Evolutionary conservation across 2,888 invertebrate species (phyloP), one percentile per base, ranked within the genome.

Genomic region (Sturmia bella): DNA sequence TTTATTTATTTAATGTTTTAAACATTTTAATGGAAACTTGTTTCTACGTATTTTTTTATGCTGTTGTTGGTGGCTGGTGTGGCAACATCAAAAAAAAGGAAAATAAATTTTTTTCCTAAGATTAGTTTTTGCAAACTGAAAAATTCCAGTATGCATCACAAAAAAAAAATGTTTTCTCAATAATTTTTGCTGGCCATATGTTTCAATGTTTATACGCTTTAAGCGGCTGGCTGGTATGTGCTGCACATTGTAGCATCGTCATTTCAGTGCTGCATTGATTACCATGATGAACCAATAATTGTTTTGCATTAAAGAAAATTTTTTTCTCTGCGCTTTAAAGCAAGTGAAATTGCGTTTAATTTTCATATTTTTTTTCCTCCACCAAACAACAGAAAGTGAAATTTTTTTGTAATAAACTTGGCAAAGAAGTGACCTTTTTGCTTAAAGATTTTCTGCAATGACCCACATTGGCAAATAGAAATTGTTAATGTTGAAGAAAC

Each of bases 1-100:
- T 72, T 73, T 73, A 66, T 66, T 70, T 72, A 57, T 39, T 72
- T 59, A 59, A 78, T 72, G 66, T 59, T 69, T 61, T 52, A 59
- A 72, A 66, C 56, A 78, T 66, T 73, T 78, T 73, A 54, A 59
- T 73, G 78, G 52, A 79, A 79, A 79, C 78, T 73, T 66, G 78
- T 79, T 79, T 78, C 63, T 63, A 43, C 54, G 24, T 74, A 64
- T 74, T 43, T 59, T 63, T 76, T 69, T 24, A 17, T 45, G 37
- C 39, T 19, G 70, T 48, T 63, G 5, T 24, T 21, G 32, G 48
- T 68, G 59, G 21, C 50, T 59, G 52, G 66, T 75, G 74, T 75
- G 74, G 74, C 74, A 68, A 68, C 32, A 27, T 68, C 19, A 56
- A 64, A 72, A 78, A 78, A 78, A 78, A 50, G 15, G 15, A 48